Evolutionary conservation across 2,113 vertebrate genomes (phyloP), one percentile per base, ranked within the genome.

Genomic region (Baryphthengus martii): DNA sequence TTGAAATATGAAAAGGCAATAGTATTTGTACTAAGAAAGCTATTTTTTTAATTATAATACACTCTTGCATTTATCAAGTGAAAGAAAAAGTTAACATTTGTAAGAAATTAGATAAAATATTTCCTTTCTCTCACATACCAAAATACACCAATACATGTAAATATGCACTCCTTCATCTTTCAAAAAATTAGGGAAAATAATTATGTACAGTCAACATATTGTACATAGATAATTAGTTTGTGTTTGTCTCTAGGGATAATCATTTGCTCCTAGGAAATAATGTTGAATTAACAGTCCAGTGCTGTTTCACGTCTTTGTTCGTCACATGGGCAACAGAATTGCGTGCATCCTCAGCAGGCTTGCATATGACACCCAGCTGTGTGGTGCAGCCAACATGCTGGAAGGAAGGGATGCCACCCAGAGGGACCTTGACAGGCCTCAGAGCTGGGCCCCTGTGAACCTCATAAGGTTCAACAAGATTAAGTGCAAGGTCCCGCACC

Each of bases 201-300:
- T 89, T 90, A 79, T 29, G 35, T 47, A 59, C 53, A 88, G 45
- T 78, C 61, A 90, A 72, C 45, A 67, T 89, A 66, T 29, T 93
- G 44, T 53, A 83, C 31, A 50, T 63, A 93, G 49, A 62, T 79
- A 95, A 96, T 88, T 93, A 79, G 56, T 56, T 78, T 85, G 29
- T 44, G 25, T 82, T 85, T 50, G 7, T 85, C 90, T 89, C 87
- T 70, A 76, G 75, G 75, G 90, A 92, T 9, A 93, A 17, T 5
- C 25, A 82, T 96, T 93, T 94, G 49, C 58, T 96, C 71, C 50
- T 59, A 83, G 53, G 49, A 89, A 49, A 68, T 87, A 81, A 75
- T 17, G 61, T 26, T 61, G 47, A 53, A 85, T 88, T 85, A 35
- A 45, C 63, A 66, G 63, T 44, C 19, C 17, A 17, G 13, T 9